Base-by-base conservation (phyloP, 2,888 invertebrate genomes). In the Pyralis farinalis region DNA sequence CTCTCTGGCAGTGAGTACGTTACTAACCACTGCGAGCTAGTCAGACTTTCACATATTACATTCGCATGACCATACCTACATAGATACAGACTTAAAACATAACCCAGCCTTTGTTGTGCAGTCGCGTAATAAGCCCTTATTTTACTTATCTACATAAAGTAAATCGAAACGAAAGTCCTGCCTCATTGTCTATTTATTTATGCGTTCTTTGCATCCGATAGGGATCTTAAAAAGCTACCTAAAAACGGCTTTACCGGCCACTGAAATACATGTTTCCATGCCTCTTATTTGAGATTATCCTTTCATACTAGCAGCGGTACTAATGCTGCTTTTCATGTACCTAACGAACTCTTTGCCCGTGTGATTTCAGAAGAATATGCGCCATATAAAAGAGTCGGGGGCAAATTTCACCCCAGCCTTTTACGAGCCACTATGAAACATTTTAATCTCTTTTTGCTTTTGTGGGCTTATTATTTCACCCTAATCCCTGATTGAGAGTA, bases 271-370 rank as follows among this genome's bases (percentile, higher is more conserved):
- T 41, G 34, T 41, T 41, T 41, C 31, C 30, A 34, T 31, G 34
- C 27, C 4, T 7, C 25, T 25, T 25, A 25, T 25, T 25, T 25
- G 3, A 32, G 69, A 67, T 72, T 67, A 72, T 67, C 67, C 67
- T 62, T 53, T 58, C 58, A 58, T 53, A 46, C 55, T 44, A 56
- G 47, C 52, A 54, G 46, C 37, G 46, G 47, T 54, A 53, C 65
- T 68, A 70, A 74, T 69, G 63, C 71, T 55, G 62, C 69, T 71
- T 68, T 65, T 63, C 67, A 61, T 63, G 58, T 55, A 51, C 47
- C 63, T 65, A 69, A 68, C 63, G 65, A 67, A 67, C 56, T 51
- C 50, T 42, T 25, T 22, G 22, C 10, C 11, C 29, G 21, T 33
- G 25, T 48, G 54, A 53, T 53, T 48, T 58, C 42, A 46, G 46